Percentiles rank a stretch among this genome's conserved stretches.
Conservation (phyloP, 2,797 vertebrate species). For the Acrocephalus scirpaceus region DNA sequence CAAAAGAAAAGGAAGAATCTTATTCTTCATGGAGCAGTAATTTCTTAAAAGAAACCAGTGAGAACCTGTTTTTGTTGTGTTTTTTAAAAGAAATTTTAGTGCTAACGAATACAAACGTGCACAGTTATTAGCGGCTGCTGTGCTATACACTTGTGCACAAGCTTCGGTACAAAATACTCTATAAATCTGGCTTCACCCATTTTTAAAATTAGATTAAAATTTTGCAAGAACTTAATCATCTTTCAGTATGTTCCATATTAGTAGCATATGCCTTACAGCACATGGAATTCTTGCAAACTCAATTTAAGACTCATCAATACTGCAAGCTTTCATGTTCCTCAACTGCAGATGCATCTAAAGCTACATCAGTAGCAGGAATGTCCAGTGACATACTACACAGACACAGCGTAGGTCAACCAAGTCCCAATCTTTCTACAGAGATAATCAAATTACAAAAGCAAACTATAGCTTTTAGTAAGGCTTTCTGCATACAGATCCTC, state of each 20-base stretch:
- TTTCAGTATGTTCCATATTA: not conserved
- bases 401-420: not conserved
- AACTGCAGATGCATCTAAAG: not conserved
- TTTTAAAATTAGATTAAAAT: not conserved
- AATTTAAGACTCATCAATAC: not conserved
- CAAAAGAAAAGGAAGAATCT: not conserved
- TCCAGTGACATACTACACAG: not conserved
- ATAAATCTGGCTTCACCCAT: not conserved
- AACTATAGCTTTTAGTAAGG: not conserved
- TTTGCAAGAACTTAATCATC: not conserved
- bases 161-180: not conserved
- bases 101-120: not conserved
- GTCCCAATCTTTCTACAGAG: not conserved
- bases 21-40: not conserved
- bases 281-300: not conserved
- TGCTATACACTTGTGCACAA: not conserved
- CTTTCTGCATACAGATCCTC: not conserved
- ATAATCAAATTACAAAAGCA: not conserved
- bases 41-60: not conserved
- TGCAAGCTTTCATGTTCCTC: not conserved
- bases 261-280: not conserved
- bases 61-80: not conserved
- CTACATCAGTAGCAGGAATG: not conserved
- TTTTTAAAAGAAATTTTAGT: not conserved
- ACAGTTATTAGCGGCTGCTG: not conserved